Percentiles rank a stretch among this genome's conserved stretches.
phyloP scores from a whole-genome alignment of 2,797 vertebrate species.

The Poecile montanus region DNA sequence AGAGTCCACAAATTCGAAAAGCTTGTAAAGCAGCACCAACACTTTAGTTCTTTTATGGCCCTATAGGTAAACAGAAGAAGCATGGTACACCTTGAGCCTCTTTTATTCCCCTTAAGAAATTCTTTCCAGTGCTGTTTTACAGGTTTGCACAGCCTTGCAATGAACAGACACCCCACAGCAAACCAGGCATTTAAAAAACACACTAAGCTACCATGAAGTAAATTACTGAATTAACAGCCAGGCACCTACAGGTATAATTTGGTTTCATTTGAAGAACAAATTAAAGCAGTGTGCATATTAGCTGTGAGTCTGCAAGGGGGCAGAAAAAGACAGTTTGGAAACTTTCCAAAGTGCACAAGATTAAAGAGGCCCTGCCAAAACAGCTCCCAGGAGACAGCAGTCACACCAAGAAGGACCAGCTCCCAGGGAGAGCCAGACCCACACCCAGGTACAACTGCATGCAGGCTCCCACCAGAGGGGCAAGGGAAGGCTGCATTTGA shows the following conservation, averaged over 20 bases:
- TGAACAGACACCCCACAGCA: conserved; percentile 16
- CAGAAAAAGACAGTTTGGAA: conserved; percentile 34
- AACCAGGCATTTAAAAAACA: conserved; percentile 39
- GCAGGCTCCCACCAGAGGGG: not conserved
- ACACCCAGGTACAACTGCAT: not conserved
- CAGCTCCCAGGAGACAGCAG: not conserved
- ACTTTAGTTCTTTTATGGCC: conserved; percentile 4
- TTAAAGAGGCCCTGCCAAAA: conserved; percentile 4
- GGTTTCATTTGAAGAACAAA: conserved; percentile 54
- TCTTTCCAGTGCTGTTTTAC: conserved; percentile 65
- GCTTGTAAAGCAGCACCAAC: not conserved
- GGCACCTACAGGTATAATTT: conserved; percentile 37
- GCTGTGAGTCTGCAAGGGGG: conserved; percentile 1
- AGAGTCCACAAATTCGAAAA: not conserved
- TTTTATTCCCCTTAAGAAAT: conserved; percentile 40
- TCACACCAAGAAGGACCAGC: not conserved
- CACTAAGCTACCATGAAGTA: conserved; percentile 39
- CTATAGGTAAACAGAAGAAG: not conserved
- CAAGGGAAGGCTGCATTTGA: not conserved
- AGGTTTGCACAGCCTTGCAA: conserved; percentile 30
- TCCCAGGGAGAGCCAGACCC: not conserved
- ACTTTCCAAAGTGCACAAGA: conserved; percentile 12
- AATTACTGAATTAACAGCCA: conserved; percentile 54
- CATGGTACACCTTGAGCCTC: conserved; percentile 8
- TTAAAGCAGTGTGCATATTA: conserved; percentile 42